Conservation (phyloP, 2,113 vertebrate genomes). For the Amblyopsis rosae region DNA sequence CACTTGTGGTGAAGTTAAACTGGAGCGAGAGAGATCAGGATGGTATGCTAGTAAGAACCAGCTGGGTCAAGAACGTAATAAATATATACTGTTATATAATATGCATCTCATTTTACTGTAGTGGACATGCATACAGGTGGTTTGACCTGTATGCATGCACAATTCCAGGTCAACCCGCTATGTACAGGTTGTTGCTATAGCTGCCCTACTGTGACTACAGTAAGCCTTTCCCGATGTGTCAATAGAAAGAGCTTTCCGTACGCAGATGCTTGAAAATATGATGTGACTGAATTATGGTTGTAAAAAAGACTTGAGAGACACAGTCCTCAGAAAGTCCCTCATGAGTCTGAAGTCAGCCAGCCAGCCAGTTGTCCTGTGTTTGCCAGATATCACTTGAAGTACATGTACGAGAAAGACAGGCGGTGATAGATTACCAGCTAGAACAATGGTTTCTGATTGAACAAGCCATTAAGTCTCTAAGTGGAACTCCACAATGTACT, state of each 20-base stretch:
- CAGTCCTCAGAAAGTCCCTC: conserved; percentile 48
- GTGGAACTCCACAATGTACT: conserved; percentile 59
- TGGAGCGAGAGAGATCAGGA: too few relatives aligned
- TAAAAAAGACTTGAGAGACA: conserved; percentile 51
- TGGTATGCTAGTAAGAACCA: too few relatives aligned
- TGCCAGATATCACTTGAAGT: conserved; percentile 52
- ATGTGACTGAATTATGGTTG: conserved; percentile 64
- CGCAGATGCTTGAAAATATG: conserved; percentile 55
- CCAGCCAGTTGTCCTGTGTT: conserved; percentile 70
- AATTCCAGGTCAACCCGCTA: neutral
- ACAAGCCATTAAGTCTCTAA: conserved; percentile 75
- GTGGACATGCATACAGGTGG: too few relatives aligned
- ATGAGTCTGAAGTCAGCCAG: conserved; percentile 68
- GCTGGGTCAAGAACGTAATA: too few relatives aligned
- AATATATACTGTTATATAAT: too few relatives aligned
- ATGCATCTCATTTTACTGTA: too few relatives aligned
- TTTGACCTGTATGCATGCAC: too few relatives aligned
- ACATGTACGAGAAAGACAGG: conserved; percentile 32
- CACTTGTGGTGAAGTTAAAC: too few relatives aligned
- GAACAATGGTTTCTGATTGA: conserved; percentile 72
- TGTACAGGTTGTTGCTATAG: neutral
- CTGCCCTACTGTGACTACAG: conserved; percentile 7
- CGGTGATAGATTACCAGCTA: conserved; percentile 51
- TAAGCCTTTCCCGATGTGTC: conserved; percentile 33
- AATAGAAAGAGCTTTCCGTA: conserved; percentile 42